Percentiles rank a stretch among this genome's conserved stretches.
phyloP scores from a whole-genome alignment of 2,797 vertebrate genomes.

The Natrix natrix region DNA sequence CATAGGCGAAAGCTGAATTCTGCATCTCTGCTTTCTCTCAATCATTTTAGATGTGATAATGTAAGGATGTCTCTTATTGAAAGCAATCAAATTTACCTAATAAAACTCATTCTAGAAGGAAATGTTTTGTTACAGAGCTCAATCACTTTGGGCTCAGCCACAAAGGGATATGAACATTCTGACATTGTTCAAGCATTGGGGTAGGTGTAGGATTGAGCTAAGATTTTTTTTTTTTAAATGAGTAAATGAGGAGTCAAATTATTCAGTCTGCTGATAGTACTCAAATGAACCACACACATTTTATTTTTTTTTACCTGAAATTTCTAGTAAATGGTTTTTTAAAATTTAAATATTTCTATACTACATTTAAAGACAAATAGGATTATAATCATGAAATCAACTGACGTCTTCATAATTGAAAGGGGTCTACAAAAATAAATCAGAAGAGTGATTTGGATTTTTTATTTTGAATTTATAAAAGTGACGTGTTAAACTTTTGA shows the following conservation, averaged over 20 bases:
- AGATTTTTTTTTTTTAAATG: not conserved
- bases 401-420: not conserved
- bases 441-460: not conserved
- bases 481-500: not conserved
- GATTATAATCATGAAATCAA: not conserved
- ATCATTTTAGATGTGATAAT: conserved; percentile 45
- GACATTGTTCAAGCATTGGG: not conserved
- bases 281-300: not conserved
- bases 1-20: not conserved
- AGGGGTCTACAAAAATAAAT: not conserved
- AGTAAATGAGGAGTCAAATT: not conserved
- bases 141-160: conserved; percentile 52
- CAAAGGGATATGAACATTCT: not conserved
- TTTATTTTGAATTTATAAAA: not conserved
- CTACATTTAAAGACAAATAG: not conserved
- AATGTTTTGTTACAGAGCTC: not conserved
- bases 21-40: not conserved
- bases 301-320: not conserved
- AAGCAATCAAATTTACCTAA: not conserved
- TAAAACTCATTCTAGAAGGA: not conserved
- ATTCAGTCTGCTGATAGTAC: not conserved
- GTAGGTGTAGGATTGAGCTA: not conserved
- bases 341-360: not conserved
- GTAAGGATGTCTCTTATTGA: conserved; percentile 12
- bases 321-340: not conserved